Conservation (phyloP, 2,797 vertebrate species). For the Enteromius treurensis region DNA sequence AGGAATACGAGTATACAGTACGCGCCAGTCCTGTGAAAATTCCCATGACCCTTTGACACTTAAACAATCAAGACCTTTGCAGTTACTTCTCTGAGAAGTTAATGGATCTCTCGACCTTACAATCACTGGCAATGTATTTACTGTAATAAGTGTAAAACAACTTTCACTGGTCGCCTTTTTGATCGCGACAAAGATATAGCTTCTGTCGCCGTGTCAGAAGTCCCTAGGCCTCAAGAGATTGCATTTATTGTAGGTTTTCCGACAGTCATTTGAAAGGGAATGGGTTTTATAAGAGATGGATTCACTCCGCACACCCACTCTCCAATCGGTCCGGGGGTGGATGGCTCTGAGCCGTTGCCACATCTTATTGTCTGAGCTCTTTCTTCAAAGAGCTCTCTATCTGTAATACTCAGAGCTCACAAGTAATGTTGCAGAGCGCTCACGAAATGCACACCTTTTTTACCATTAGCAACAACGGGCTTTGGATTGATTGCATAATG, state of each 20-base stretch:
- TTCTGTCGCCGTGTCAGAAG: constrained; percentile 68
- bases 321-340: constrained; percentile 75
- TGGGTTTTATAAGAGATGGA: constrained; percentile 75
- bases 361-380: constrained; percentile 60
- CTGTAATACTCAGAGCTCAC: constrained; percentile 33
- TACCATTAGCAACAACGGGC: neutral
- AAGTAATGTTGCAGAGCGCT: constrained; percentile 30
- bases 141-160: constrained; percentile 69
- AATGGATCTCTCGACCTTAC: constrained; percentile 51
- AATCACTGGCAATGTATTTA: constrained; percentile 58
- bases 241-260: constrained; percentile 73
- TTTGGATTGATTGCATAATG: constrained; percentile 7
- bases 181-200: constrained; percentile 63
- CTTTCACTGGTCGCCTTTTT: constrained; percentile 64
- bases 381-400: constrained; percentile 47
- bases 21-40: constrained; percentile 26
- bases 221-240: constrained; percentile 67
- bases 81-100: constrained; percentile 10
- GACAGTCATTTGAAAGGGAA: constrained; percentile 71
- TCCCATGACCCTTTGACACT: constrained; percentile 7
- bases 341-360: constrained; percentile 75
- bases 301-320: constrained; percentile 79
- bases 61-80: neutral
- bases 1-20: constrained; percentile 13
- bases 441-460: constrained; percentile 19